Percentiles rank a stretch among this genome's conserved stretches.
These are phyloP conservation scores for Acromyrmex heyeri DNA, from an alignment of 1,140 invertebrate species.

Conservation along the genomic window DNA sequence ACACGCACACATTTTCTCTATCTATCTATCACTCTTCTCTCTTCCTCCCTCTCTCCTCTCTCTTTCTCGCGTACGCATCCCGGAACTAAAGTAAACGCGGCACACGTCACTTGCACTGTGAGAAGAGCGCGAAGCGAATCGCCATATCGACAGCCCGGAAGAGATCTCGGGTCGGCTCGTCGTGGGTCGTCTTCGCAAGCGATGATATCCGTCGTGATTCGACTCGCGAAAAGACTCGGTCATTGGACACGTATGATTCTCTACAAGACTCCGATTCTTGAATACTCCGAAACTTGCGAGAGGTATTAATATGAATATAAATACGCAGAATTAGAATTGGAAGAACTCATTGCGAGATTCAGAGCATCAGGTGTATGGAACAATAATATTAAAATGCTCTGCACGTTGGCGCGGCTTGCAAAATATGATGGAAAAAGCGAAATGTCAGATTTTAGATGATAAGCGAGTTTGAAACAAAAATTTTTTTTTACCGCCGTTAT, in stretches of 20 bases:
- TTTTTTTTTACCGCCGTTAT: background rate
- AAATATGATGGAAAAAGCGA: background rate
- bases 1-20: too few relatives aligned
- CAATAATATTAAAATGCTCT: background rate
- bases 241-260: background rate
- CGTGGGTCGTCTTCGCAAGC: constrained; percentile 23
- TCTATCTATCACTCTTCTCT: background rate
- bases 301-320: background rate
- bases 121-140: constrained; percentile 50
- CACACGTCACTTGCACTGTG: constrained; percentile 19
- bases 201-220: constrained; percentile 10
- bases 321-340: background rate
- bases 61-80: constrained; percentile 48
- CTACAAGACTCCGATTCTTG: background rate
- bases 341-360: background rate
- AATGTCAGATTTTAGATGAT: background rate
- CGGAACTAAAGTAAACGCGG: constrained; percentile 69
- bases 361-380: background rate
- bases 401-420: background rate
- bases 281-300: background rate
- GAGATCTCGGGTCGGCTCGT: constrained; percentile 30
- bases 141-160: constrained; percentile 43
- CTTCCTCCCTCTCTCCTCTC: background rate
- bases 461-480: background rate
- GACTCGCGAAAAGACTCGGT: constrained; percentile 16